Evolutionary conservation across 2,797 vertebrate genomes (phyloP), one percentile per base, ranked within the genome.

Genomic region (Taenioides sp.): DNA sequence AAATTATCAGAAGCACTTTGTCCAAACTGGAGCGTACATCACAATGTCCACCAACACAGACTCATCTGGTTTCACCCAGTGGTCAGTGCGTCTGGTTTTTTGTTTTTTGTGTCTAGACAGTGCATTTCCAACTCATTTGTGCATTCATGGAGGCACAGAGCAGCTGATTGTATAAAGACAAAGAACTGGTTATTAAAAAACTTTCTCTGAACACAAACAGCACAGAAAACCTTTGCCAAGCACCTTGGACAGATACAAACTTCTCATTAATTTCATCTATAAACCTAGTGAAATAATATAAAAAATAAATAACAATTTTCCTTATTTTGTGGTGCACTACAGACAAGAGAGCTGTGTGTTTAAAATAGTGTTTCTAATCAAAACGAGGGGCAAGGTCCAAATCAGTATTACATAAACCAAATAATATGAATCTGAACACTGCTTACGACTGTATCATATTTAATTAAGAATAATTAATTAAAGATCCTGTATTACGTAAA

Each of bases 71-170:
- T 60, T 27, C 16, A 28, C 23, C 58, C 27, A 18, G 28, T 25
- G 25, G 58, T 58, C 55, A 58, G 23, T 7, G 57, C 5, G 12
- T 28, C 23, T 31, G 11, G 1, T 16, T 12, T 27, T 27, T 60
- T 37, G 60, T 62, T 62, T 9, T 62, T 78, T 65, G 43, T 43
- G 55, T 65, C 11, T 16, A 60, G 17, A 55, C 28, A 58, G 37
- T 18, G 9, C n/a, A 31, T 55, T 10, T 7, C 31, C 62, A 40
- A 22, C 14, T n/a, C 7, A 37, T 17, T 31, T 59, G 34, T 27
- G 27, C 23, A 65, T 64, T 64, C 28, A 69, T 20, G 12, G 10
- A 1, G 1, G 18, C 16, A 58, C 60, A 34, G 31, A 37, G 28
- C 18, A 1, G 7, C 31, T 40, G 31, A 62, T 40, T 37, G 60